Evolutionary conservation across 1,140 invertebrate species (phyloP), one percentile per base, ranked within the genome.

Genomic region (Chironomus tepperi): DNA sequence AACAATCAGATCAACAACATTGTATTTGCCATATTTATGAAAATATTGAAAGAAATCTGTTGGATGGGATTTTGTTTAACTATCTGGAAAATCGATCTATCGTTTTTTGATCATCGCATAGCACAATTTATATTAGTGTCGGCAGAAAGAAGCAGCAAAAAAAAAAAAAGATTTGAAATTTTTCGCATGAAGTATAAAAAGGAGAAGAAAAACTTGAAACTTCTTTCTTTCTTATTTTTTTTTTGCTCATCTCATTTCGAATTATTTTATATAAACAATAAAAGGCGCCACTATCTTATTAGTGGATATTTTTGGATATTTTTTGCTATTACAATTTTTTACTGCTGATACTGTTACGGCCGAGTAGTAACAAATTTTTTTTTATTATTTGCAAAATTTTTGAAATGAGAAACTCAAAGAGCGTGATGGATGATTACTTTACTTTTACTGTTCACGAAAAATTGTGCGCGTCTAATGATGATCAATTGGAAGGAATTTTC

Each of bases 251-350:
- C n/a, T 57, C 47, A 57, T 57, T 57, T 57, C 47, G 12, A 57
- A 57, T 57, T 57, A 57, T 12, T 57, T 57, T 57, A 57, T 57
- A 57, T 57, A 57, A 57, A 57, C 47, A 57, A 57, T 57, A 57
- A 57, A 57, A 57, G 47, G 47, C 47, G 47, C 47, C 47, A 57
- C 47, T 57, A 57, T 57, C 47, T n/a, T 57, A 12, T 57, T 57
- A 34, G 24, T 34, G 24, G 24, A 34, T 34, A 57, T 57, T 57
- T 57, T 57, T 57, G 47, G 47, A 57, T 57, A n/a, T 57, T 57
- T 57, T 57, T 57, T 34, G 24, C 24, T 34, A 34, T 34, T 34
- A 34, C 24, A 34, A 34, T 34, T 34, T 34, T 34, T 34, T 34
- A 34, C 24, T 34, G 24, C 24, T 34, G 24, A 34, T 34, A 57